Base-by-base conservation (phyloP, 2,113 vertebrate genomes). In the Chunga burmeisteri region DNA sequence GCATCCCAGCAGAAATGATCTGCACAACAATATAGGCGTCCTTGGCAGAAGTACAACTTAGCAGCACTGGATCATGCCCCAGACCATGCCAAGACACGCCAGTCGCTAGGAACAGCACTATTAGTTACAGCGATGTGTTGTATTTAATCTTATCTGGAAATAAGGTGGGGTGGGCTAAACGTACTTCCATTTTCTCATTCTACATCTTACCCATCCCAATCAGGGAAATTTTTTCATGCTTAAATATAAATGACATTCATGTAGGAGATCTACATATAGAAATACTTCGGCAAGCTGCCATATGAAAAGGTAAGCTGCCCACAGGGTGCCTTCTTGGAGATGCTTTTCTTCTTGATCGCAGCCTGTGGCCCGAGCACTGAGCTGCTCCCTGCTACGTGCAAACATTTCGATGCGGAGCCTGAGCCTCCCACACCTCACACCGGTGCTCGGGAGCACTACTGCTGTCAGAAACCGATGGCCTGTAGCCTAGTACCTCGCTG, bases 381-480 rank as follows among this genome's bases (percentile, higher is more conserved):
- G 52, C 65, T 22, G 59, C 67, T 78, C 58, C 47, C 27, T 6
- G 50, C 29, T 4, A 27, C 0, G 5, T 8, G 52, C 32, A 7
- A 11, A 25, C 25, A 1, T 21, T 32, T 40, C 5, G 1, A 2
- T 18, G 6, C 10, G 71, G 18, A 42, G 78, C 38, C 3, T 1
- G 55, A 67, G 42, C 26, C 36, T 52, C 61, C 72, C 36, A 3
- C 30, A 5, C 73, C 84, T 49, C 16, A 18, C 1, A 3, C 55
- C 4, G 3, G 26, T 17, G 44, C 82, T 67, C 53, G 7, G 70
- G 58, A 72, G 47, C 62, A 13, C 22, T 3, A 8, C 2, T 29
- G 9, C 77, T 30, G 7, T 40, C 65, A 40, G 72, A 14, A 81
- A 36, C 36, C 11, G 9, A 20, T 6, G 65, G 52, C 15, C 75